A percentile compares a stretch with the other conserved stretches of the same genome.
Evolutionary conservation across 1,140 invertebrate species (phyloP).

Genomic region (Caenorhabditis inopinata): DNA sequence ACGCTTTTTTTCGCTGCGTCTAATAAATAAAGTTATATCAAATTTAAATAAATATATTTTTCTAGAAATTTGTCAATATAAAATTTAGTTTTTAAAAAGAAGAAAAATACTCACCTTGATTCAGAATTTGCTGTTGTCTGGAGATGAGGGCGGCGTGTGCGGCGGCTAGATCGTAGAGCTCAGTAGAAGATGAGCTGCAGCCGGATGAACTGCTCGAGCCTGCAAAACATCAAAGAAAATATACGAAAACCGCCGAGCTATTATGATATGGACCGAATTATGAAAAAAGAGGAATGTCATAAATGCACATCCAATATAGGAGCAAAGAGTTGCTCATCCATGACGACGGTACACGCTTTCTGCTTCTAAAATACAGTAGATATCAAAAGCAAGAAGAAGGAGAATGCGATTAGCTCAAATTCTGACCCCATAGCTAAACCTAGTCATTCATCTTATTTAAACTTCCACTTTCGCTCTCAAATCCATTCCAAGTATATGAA

Average conservation of each 20-base stretch:
- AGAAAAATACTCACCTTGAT: background rate
- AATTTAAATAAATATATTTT: no score
- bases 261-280: background rate
- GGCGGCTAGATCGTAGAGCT: slow-evolving; percentile 31
- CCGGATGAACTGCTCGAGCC: slow-evolving; percentile 42
- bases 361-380: background rate
- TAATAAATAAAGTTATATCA: no score
- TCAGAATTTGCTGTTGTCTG: slow-evolving; percentile 17
- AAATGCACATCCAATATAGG: background rate
- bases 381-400: background rate
- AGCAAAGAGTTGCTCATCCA: background rate
- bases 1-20: no score
- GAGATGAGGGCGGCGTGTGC: slow-evolving; percentile 9
- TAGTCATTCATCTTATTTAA: no score
- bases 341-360: background rate
- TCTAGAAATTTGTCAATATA: no score
- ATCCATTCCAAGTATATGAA: background rate
- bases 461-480: background rate
- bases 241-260: no score
- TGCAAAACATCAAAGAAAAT: slow-evolving; percentile 2
- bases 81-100: no score
- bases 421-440: no score
- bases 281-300: background rate
- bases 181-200: slow-evolving; percentile 43
- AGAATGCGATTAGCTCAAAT: background rate